Conservation (phyloP, 2,888 invertebrate genomes). For the Alentia gelatinosa region DNA sequence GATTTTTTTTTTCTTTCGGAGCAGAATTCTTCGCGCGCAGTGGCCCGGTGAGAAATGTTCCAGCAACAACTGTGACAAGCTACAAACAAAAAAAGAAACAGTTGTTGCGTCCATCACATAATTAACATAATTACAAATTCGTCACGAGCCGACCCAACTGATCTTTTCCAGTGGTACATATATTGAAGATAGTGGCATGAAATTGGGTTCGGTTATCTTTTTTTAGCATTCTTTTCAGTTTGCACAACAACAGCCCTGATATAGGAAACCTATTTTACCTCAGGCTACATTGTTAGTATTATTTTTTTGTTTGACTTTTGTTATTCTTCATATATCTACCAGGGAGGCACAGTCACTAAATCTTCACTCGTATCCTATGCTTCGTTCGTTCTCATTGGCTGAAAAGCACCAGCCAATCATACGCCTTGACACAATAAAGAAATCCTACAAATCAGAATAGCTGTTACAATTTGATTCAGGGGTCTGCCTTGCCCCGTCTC, state of each 20-base stretch:
- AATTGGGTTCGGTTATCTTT: not conserved
- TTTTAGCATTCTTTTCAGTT: slow-evolving; percentile 4
- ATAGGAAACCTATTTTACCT: not conserved
- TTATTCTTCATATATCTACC: not conserved
- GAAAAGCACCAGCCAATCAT: not conserved
- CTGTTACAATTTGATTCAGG: not conserved
- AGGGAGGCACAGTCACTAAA: slow-evolving; percentile 31
- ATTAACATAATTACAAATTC: not conserved
- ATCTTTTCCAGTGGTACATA: not conserved
- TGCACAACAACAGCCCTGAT: not conserved
- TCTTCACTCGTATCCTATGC: not conserved
- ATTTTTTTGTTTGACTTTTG: not conserved
- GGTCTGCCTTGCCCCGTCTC: not conserved
- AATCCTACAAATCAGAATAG: not conserved
- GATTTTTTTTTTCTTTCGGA: no score
- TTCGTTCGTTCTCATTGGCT: slow-evolving; percentile 8
- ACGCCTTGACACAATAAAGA: not conserved
- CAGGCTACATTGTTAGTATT: not conserved
- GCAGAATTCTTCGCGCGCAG: no score
- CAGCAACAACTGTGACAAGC: not conserved
- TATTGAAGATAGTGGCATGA: not conserved
- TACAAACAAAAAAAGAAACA: not conserved
- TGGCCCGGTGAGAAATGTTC: not conserved
- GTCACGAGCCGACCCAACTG: not conserved
- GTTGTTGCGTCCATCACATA: not conserved